phyloP scores from a whole-genome alignment of 1,140 invertebrate genomes.

The Medauroidea extradentata region DNA sequence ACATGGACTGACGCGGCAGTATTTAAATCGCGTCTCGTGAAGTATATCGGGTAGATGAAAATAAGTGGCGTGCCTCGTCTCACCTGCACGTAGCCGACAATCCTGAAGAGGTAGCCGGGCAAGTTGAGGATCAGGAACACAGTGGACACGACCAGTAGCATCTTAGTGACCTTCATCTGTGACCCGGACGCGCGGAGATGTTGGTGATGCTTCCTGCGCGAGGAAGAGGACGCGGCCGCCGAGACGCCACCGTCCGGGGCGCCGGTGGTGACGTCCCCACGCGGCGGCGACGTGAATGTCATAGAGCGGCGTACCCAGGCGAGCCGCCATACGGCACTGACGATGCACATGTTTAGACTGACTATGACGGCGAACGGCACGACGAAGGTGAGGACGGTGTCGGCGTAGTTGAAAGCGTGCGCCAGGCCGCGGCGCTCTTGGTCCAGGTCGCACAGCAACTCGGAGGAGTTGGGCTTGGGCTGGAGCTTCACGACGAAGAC shows the following conservation, averaged over 20 bases:
- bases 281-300: slow-evolving; percentile 36
- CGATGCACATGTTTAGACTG: slow-evolving; percentile 65
- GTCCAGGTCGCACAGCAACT: slow-evolving; percentile 46
- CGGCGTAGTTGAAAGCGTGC: slow-evolving; percentile 60
- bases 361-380: slow-evolving; percentile 66
- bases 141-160: slow-evolving; percentile 73
- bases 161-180: slow-evolving; percentile 70
- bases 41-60: no score
- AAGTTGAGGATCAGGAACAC: slow-evolving; percentile 75
- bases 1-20: no score
- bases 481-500: background rate
- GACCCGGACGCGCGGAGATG: slow-evolving; percentile 37
- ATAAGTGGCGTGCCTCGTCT: slow-evolving; percentile 14
- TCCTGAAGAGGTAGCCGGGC: slow-evolving; percentile 62
- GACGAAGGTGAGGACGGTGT: slow-evolving; percentile 64
- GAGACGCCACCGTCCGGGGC: slow-evolving; percentile 32
- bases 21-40: no score
- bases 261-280: slow-evolving; percentile 30
- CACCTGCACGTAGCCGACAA: slow-evolving; percentile 55
- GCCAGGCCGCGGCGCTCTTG: slow-evolving; percentile 45
- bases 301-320: slow-evolving; percentile 49
- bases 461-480: slow-evolving; percentile 23
- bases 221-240: background rate
- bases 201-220: slow-evolving; percentile 21
- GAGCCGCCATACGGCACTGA: slow-evolving; percentile 55